phyloP scores from a whole-genome alignment of 2,113 vertebrate genomes.

The Tetrao urogallus region DNA sequence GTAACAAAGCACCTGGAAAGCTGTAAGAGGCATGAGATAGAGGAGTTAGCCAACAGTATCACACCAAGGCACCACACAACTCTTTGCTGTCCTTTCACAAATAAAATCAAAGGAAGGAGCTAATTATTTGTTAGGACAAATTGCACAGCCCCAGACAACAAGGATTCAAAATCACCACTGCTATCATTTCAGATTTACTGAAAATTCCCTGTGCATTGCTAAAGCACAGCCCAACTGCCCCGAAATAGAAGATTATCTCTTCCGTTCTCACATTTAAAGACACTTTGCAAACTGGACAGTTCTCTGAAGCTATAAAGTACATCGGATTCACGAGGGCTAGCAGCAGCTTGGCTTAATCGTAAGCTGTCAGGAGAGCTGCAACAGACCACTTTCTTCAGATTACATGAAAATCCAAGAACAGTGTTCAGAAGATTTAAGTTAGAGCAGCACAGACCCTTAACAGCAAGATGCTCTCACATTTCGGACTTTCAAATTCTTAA shows the following conservation, averaged over 20 bases:
- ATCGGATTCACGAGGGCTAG: background rate
- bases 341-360: background rate
- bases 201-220: background rate
- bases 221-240: background rate
- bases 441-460: constrained; percentile 57
- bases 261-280: background rate
- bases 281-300: background rate
- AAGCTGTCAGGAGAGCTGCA: constrained; percentile 32
- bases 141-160: background rate
- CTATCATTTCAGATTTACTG: background rate
- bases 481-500: constrained; percentile 85
- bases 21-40: background rate
- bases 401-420: constrained; percentile 42
- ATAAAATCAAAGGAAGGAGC: rapidly evolving
- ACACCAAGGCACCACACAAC: background rate
- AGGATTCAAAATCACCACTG: background rate
- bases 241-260: background rate
- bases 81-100: background rate
- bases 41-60: background rate
- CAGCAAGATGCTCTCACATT: constrained; percentile 66
- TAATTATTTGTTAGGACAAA: background rate
- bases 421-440: constrained; percentile 39
- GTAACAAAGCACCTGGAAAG: background rate
- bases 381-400: constrained; percentile 38
- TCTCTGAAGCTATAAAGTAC: background rate